Evolutionary conservation across 2,113 vertebrate genomes (phyloP).

Genomic region (Synchiropus splendidus): DNA sequence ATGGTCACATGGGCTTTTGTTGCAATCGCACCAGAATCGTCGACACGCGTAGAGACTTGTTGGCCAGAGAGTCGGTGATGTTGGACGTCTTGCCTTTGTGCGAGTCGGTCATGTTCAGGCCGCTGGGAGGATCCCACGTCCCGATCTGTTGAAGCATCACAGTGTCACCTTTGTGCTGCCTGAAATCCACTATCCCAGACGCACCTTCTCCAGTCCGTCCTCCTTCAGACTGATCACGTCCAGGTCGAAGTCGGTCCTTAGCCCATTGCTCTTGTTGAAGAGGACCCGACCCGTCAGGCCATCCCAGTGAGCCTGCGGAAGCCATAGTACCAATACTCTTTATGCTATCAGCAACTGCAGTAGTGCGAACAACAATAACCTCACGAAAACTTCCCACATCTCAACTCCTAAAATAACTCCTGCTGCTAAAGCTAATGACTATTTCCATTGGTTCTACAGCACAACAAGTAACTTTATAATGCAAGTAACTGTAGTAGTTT

Average conservation of each 20-base stretch:
- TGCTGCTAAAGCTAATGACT: no score
- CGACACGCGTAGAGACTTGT: conserved; percentile 89
- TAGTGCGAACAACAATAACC: conserved; percentile 30
- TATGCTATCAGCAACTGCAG: conserved; percentile 1
- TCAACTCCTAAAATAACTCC: no score
- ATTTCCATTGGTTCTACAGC: no score
- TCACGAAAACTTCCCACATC: conserved; percentile 21
- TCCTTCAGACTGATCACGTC: conserved; percentile 97
- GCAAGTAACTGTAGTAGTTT: no score
- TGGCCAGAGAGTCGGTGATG: conserved; percentile 90
- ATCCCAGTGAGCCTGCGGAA: conserved; percentile 89
- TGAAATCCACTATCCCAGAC: not conserved
- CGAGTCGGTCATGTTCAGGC: conserved; percentile 92
- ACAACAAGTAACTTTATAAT: no score
- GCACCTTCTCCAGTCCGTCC: conserved; percentile 94
- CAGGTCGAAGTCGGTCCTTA: conserved; percentile 95
- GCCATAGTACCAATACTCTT: conserved; percentile 14
- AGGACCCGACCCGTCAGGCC: conserved; percentile 92
- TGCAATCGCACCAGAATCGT: conserved; percentile 84
- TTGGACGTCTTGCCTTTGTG: conserved; percentile 91
- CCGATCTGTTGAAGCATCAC: conserved; percentile 77
- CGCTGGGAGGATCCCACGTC: conserved; percentile 91
- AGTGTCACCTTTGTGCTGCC: conserved; percentile 11
- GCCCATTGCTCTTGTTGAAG: conserved; percentile 93
- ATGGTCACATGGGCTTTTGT: not conserved